Evolutionary conservation across 1,140 invertebrate genomes (phyloP).

Genomic region (Leptonema lineaticorne): DNA sequence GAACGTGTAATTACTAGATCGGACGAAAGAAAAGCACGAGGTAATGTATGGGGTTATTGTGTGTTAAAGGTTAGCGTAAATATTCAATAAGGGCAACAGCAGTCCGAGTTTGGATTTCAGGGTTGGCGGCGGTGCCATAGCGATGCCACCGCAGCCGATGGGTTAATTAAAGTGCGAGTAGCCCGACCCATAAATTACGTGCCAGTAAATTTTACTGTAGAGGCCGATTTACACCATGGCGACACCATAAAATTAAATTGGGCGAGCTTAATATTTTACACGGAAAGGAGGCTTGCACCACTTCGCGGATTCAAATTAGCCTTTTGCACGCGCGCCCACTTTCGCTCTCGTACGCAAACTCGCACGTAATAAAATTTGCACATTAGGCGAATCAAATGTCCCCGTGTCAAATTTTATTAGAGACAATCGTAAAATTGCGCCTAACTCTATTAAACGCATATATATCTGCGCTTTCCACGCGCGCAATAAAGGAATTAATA

Average conservation of each 20-base stretch:
- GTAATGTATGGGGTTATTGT: neutral
- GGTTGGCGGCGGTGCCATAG: neutral
- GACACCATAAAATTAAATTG: slow-evolving; percentile 39
- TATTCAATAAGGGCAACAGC: slow-evolving; percentile 6
- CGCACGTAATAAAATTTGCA: slow-evolving; percentile 1
- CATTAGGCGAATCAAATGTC: slow-evolving; percentile 12
- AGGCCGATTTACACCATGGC: slow-evolving; percentile 24
- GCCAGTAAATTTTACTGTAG: slow-evolving; percentile 24
- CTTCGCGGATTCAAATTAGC: slow-evolving; percentile 13
- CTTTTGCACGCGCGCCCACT: neutral
- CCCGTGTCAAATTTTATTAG: neutral
- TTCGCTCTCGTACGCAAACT: neutral
- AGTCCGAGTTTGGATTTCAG: neutral
- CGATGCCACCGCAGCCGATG: slow-evolving; percentile 6
- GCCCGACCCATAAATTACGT: slow-evolving; percentile 28
- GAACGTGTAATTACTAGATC: too few species aligned
- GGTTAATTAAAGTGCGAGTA: slow-evolving; percentile 38
- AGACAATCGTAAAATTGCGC: slow-evolving; percentile 4
- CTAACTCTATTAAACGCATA: too few species aligned
- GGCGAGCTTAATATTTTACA: slow-evolving; percentile 29
- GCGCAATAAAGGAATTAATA: too few species aligned
- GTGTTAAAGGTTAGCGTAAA: slow-evolving; percentile 8
- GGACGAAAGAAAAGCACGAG: neutral
- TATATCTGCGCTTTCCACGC: too few species aligned
- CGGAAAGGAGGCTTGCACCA: slow-evolving; percentile 1